A percentile compares a stretch with the other conserved stretches of the same genome.
These are phyloP conservation scores for Haemorhous mexicanus DNA, from an alignment of 2,113 vertebrate species.

Conservation along the genomic window DNA sequence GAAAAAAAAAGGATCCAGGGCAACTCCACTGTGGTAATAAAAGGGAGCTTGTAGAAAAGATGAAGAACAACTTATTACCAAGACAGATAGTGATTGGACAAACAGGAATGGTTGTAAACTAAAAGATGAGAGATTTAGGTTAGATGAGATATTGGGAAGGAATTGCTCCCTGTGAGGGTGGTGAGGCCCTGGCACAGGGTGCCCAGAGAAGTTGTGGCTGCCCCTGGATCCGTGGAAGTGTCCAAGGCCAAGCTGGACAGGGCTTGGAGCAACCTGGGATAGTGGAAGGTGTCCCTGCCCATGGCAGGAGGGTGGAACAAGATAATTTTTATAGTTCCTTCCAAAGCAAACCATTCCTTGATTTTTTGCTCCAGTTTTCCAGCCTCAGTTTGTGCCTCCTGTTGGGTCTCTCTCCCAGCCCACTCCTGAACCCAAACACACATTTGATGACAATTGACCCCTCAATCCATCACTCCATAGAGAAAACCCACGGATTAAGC, in stretches of 20 bases:
- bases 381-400: neutral
- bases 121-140: neutral
- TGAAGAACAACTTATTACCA: neutral
- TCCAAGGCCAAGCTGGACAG: fast-evolving
- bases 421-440: neutral
- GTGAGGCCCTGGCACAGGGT: neutral
- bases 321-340: neutral
- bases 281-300: neutral
- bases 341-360: neutral
- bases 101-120: neutral
- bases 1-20: neutral
- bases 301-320: neutral
- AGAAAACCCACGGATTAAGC: neutral
- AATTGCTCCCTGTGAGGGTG: neutral
- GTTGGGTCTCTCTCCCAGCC: neutral
- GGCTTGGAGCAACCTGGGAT: neutral
- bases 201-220: neutral
- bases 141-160: neutral
- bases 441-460: neutral
- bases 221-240: neutral
- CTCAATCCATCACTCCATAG: neutral
- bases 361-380: neutral
- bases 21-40: neutral
- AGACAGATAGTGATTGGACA: neutral
- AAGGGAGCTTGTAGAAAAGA: neutral